These are phyloP conservation scores for Zapus hudsonius DNA, from an alignment of 2,113 vertebrate species.

Conservation along the genomic window DNA sequence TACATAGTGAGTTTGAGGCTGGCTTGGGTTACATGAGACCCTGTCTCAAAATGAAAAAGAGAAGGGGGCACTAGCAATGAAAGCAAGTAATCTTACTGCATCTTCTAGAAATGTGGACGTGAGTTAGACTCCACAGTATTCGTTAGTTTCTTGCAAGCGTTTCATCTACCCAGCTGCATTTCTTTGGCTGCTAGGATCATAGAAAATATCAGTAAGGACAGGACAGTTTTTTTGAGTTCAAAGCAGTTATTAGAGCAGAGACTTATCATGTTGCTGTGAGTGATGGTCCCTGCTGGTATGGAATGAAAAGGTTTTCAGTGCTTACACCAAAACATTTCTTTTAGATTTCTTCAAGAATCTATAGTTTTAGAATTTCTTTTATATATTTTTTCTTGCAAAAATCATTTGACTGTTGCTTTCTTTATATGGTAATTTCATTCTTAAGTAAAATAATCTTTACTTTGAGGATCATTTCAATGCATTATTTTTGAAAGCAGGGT, in stretches of 20 bases:
- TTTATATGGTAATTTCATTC: conserved; percentile 9
- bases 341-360: not conserved
- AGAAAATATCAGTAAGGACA: not conserved
- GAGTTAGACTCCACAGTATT: not conserved
- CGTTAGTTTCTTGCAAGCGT: conserved; percentile 16
- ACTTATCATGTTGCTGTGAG: not conserved
- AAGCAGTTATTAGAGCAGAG: conserved; percentile 6
- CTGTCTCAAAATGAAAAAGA: no score
- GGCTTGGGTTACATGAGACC: not conserved
- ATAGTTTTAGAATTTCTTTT: conserved; percentile 1
- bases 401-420: not conserved
- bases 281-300: not conserved
- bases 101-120: not conserved
- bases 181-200: conserved; percentile 29
- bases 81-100: not conserved
- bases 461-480: conserved; percentile 19
- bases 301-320: conserved; percentile 24
- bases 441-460: not conserved
- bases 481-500: not conserved
- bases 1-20: no score
- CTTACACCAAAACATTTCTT: conserved; percentile 14
- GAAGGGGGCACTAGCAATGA: not conserved
- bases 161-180: not conserved
- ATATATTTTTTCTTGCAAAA: not conserved
- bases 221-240: not conserved